Evolutionary conservation across 1,140 invertebrate species (phyloP), one percentile per base, ranked within the genome.

Genomic region (Sesamia nonagrioides): DNA sequence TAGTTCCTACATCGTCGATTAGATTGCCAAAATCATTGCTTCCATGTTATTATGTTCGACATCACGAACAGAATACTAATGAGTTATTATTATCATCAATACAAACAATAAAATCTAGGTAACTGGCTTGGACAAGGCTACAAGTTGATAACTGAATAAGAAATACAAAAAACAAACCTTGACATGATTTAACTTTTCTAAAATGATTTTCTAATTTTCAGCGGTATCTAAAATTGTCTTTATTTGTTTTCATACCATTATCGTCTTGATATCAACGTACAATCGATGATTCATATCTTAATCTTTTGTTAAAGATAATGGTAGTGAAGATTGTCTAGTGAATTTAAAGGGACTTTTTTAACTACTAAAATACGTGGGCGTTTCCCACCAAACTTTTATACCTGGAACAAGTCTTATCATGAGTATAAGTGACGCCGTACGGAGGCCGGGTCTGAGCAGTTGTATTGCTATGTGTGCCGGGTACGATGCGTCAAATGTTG

Each of bases 41-140:
- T 68, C 78, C 72, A 75, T 79, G 61, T 79, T 79, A 79, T 72
- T 78, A 79, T 74, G 60, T 72, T 37, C 50, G 18, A 15, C 61
- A 54, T 63, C 71, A 35, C 50, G 78, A 21, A 18, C 18, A 18
- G 78, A 79, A 79, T 79, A 54, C 52, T 68, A 68, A 79, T 68
- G 35, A 79, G 56, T 52, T 37, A 60, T 72, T 48, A 60, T 78
- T 71, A 50, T 58, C 50, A 68, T 68, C 42, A 68, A 73, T 73
- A 56, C 61, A 76, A 63, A 76, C 74, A 66, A 66, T 76, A 42
- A 54, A 73, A 63, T 66, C 17, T 76, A 61, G 18, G 58, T 63
- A 63, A 63, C 21, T 76, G 35, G 40, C 42, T 35, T 61, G 15
- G 13, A 45, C 58, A 42, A 74, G 33, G 17, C 54, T 42, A n/a